phyloP scores from a whole-genome alignment of 2,888 invertebrate species.

The Oasisia sp. region DNA sequence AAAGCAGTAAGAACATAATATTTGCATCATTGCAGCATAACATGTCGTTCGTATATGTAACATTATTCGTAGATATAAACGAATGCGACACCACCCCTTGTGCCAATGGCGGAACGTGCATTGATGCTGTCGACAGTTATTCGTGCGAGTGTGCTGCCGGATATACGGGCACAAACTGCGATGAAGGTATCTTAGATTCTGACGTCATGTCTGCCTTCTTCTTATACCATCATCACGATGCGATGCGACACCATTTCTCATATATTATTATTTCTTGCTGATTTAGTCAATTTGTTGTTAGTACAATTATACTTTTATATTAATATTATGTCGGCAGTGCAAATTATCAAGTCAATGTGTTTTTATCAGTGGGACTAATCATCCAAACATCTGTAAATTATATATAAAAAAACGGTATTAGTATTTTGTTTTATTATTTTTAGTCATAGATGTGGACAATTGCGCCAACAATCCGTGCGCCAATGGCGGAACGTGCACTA shows the following conservation, averaged over 20 bases:
- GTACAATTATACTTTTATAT: neutral
- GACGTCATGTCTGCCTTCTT: too few species aligned
- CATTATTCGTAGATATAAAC: neutral
- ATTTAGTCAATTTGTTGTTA: too few species aligned
- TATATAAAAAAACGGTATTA: too few species aligned
- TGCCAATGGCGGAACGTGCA: neutral
- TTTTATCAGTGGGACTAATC: neutral
- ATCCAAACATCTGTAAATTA: neutral
- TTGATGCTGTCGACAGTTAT: neutral
- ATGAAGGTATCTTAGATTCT: neutral
- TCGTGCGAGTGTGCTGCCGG: neutral
- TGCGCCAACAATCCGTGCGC: neutral
- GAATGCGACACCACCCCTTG: neutral
- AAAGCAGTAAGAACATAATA: too few species aligned
- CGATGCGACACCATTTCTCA: too few species aligned
- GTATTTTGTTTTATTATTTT: too few species aligned
- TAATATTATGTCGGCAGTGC: neutral
- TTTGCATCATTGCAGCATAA: too few species aligned
- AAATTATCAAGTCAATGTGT: neutral
- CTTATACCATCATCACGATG: too few species aligned
- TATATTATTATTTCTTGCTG: too few species aligned
- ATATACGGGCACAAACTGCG: neutral
- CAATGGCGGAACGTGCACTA: neutral
- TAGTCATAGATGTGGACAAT: neutral
- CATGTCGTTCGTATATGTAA: too few species aligned